Percentiles rank a stretch among this genome's conserved stretches.
Conservation (phyloP, 2,797 vertebrate species). For the Triplophysa bombifrons region DNA sequence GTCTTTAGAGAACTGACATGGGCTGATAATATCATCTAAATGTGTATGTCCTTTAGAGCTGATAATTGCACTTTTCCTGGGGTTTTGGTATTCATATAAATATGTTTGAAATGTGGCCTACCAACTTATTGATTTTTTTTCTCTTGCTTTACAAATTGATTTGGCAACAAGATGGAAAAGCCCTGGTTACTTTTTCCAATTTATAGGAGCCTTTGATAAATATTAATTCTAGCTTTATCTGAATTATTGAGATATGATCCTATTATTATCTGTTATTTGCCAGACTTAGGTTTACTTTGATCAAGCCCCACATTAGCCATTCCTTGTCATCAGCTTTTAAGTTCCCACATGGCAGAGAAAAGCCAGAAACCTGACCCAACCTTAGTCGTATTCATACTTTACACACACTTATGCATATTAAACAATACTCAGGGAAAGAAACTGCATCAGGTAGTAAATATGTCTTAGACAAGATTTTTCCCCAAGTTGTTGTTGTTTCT, state of each 20-base stretch:
- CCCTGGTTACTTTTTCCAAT: no score
- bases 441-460: background rate
- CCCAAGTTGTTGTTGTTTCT: conserved; percentile 21
- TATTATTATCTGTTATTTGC: conserved; percentile 3
- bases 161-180: background rate
- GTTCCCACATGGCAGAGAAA: conserved; percentile 17
- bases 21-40: conserved; percentile 49
- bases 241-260: background rate
- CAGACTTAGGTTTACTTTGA: conserved; percentile 38
- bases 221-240: background rate
- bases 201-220: no score
- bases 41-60: conserved; percentile 35
- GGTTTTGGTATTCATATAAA: conserved; percentile 11
- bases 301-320: conserved; percentile 42
- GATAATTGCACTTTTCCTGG: conserved; percentile 23
- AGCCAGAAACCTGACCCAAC: conserved; percentile 31
- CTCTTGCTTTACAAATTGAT: conserved; percentile 19
- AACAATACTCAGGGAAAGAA: conserved; percentile 23
- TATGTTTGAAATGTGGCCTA: conserved; percentile 13
- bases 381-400: conserved; percentile 44
- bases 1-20: background rate
- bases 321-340: conserved; percentile 18
- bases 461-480: background rate
- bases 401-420: conserved; percentile 5
- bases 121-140: conserved; percentile 2